Evolutionary conservation across 2,888 invertebrate genomes (phyloP), one percentile per base, ranked within the genome.

Genomic region (Drosophila birchii): DNA sequence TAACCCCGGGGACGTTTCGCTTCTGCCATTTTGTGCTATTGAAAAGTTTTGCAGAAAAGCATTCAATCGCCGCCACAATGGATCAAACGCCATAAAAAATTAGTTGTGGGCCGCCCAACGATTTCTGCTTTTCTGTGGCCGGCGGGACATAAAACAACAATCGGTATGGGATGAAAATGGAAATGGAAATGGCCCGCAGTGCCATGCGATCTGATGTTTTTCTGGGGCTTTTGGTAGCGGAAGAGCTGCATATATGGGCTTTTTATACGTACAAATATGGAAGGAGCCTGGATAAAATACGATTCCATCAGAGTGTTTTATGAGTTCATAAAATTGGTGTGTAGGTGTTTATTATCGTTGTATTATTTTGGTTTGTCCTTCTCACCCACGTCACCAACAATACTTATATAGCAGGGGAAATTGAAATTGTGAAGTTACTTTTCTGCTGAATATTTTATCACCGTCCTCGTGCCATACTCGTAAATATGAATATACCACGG

Each of bases 361-460:
- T 76, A 38, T 54, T 59, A 58, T 62, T 70, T 69, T 51, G 54
- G 47, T 55, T 75, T 75, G 59, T 64, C 34, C 49, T 0, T 4
- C 18, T 11, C 54, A 54, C 8, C 29, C 47, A 4, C n/a, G 4
- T 23, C n/a, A n/a, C n/a, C n/a, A n/a, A 3, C 8, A 11, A 29
- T 32, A 18, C 47, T 47, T 32, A 47, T 45, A 55, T 58, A 69
- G 68, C 56, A 76, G 57, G 73, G 76, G 71, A 86, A 86, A 88
- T 86, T 86, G 86, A 86, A 86, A 86, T 86, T 85, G 87, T 86
- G 73, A 88, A 88, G 70, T 80, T 76, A 78, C 80, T 88, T 85
- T 76, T 63, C 47, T 64, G 78, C 75, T 76, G 78, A 86, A 81
- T 81, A 76, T 80, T 87, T 88, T 86, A 81, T 77, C 75, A 14